Evolutionary conservation across 2,888 invertebrate genomes (phyloP), one percentile per base, ranked within the genome.

Genomic region (Torymus auratus): DNA sequence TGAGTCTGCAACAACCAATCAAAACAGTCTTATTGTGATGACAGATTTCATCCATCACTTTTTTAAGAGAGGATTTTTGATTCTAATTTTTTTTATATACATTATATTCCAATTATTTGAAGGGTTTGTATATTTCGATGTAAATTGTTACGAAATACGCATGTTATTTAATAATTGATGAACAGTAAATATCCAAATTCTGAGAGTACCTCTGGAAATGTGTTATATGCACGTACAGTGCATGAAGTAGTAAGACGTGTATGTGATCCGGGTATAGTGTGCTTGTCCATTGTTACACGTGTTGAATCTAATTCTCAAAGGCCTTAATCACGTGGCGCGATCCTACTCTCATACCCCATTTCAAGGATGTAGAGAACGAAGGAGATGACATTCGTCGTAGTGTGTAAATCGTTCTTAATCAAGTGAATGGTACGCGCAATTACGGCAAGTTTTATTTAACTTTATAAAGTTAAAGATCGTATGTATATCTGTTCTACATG

Each of bases 371-470:
- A 68, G 55, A 41, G 17, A 74, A 72, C 58, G 69, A 70, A 52
- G 77, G 73, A 70, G 55, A 64, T 69, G 72, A 79, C 41, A 76
- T 53, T 82, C 75, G 80, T 79, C 73, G 81, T 67, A 79, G 60
- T n/a, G 72, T 73, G 83, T 84, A 85, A 84, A 84, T 85, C 83
- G 82, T 83, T 84, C 83, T 81, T 83, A 83, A 82, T 84, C 84
- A 84, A 85, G 84, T 81, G 83, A 71, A 80, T 70, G 77, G 64
- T 55, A 20, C 23, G 28, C 20, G 67, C 7, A 41, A 7, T 28
- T 23, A 50, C 15, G 50, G 52, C 28, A 41, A 67, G 55, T 76
- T 67, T 71, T 78, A 74, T 81, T 69, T n/a, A 61, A 53, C 58
- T 60, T 5, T 41, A 41, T 41, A 41, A 41, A 67, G 11, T 41